A percentile compares a stretch with the other conserved stretches of the same genome.
phyloP scores from a whole-genome alignment of 2,113 vertebrate species.

The Laticauda laticaudata region DNA sequence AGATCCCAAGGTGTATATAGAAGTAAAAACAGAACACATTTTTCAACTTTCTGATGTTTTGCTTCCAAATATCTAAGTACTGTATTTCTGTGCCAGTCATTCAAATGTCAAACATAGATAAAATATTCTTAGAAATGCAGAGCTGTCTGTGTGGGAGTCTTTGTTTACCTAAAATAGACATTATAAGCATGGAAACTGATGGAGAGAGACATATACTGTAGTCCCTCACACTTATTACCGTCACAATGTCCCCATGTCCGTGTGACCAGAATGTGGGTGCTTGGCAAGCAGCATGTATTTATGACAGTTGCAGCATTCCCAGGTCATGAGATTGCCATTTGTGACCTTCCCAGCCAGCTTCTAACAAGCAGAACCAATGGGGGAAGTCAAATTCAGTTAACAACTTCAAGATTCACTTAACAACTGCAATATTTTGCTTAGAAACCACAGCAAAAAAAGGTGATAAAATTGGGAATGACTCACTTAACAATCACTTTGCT shows the following conservation, averaged over 20 bases:
- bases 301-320: background rate
- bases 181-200: background rate
- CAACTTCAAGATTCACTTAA: background rate
- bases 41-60: background rate
- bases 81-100: background rate
- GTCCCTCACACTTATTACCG: background rate
- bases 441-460: background rate
- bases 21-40: background rate
- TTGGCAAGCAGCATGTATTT: background rate
- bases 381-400: too few relatives aligned
- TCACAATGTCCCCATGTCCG: background rate
- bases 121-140: background rate
- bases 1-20: background rate
- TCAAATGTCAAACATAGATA: background rate
- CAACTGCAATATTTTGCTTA: background rate
- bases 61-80: background rate
- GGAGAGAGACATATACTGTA: background rate
- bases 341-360: background rate
- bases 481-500: background rate
- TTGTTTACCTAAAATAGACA: background rate
- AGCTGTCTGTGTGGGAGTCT: background rate
- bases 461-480: background rate
- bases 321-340: background rate
- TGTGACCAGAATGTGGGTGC: background rate
- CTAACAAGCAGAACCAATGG: too few relatives aligned